A percentile compares a stretch with the other conserved stretches of the same genome.
These are phyloP conservation scores for Psittacara wagleri DNA, from an alignment of 2,113 vertebrate genomes.

Conservation along the genomic window DNA sequence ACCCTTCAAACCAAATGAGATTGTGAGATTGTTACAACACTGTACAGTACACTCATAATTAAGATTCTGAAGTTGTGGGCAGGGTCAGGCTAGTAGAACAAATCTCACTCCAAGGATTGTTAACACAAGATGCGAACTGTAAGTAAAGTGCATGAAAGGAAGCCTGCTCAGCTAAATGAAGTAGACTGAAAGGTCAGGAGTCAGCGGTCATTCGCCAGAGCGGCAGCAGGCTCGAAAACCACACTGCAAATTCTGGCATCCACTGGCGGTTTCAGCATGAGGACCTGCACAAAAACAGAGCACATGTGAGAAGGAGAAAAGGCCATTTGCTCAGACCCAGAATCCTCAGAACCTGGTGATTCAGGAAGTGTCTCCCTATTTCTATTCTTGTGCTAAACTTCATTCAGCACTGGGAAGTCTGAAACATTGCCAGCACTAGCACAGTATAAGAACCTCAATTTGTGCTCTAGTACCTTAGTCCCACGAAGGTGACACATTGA, in stretches of 20 bases:
- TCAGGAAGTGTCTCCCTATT: background rate
- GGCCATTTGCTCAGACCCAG: background rate
- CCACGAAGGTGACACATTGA: background rate
- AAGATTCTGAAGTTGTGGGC: slow-evolving; percentile 56
- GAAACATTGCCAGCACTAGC: rapidly evolving
- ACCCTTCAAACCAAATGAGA: slow-evolving; percentile 65
- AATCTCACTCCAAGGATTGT: slow-evolving; percentile 69
- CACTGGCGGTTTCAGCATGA: slow-evolving; percentile 94
- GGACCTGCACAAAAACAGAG: slow-evolving; percentile 89
- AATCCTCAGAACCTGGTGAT: background rate
- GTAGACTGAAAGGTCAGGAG: slow-evolving; percentile 69
- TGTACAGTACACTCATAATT: slow-evolving; percentile 69
- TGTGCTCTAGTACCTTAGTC: background rate
- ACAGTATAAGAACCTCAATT: background rate
- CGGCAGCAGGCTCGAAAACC: slow-evolving; percentile 98
- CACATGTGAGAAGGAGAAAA: slow-evolving; percentile 73
- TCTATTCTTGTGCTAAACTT: background rate
- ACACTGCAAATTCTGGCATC: slow-evolving; percentile 99
- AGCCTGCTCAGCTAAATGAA: slow-evolving; percentile 81
- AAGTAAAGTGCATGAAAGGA: slow-evolving; percentile 93
- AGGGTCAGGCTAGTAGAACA: slow-evolving; percentile 67
- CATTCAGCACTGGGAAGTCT: background rate
- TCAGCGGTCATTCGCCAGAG: slow-evolving; percentile 90
- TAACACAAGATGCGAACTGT: slow-evolving; percentile 77
- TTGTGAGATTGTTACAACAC: slow-evolving; percentile 69